Evolutionary conservation across 2,797 vertebrate genomes (phyloP).

Genomic region (Spinibarbus caldwelli): DNA sequence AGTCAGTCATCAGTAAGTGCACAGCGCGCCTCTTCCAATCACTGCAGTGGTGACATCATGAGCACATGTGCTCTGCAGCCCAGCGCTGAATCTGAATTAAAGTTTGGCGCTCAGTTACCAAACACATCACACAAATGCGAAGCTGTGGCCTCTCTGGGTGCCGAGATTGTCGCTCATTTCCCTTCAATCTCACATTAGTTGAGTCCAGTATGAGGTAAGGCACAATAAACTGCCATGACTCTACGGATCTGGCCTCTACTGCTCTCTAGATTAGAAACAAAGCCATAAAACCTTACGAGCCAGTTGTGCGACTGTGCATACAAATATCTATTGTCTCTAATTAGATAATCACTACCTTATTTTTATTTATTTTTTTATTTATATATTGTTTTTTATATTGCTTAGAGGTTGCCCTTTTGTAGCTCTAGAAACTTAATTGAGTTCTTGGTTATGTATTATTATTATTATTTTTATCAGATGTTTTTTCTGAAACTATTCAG

Average conservation of each 20-base stretch:
- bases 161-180: constrained; percentile 28
- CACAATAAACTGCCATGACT: constrained; percentile 30
- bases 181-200: constrained; percentile 4
- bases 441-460: not conserved
- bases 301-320: constrained; percentile 18
- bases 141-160: constrained; percentile 10
- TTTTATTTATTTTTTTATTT: no score
- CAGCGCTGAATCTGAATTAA: constrained; percentile 26
- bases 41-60: constrained; percentile 49
- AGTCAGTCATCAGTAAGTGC: constrained; percentile 42
- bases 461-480: not conserved
- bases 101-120: not conserved
- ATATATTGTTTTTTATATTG: constrained; percentile 18
- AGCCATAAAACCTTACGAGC: constrained; percentile 22
- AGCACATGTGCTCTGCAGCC: constrained; percentile 44
- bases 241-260: not conserved
- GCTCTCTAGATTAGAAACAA: constrained; percentile 23
- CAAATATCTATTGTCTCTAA: constrained; percentile 4
- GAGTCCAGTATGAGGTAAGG: constrained; percentile 39
- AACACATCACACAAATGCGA: constrained; percentile 12
- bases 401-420: not conserved
- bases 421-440: not conserved
- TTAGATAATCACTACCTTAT: not conserved
- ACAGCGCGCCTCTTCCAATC: constrained; percentile 22
- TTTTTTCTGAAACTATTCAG: constrained; percentile 24